Evolutionary conservation across 2,113 vertebrate species (phyloP).

Genomic region (Colinus virginianus): DNA sequence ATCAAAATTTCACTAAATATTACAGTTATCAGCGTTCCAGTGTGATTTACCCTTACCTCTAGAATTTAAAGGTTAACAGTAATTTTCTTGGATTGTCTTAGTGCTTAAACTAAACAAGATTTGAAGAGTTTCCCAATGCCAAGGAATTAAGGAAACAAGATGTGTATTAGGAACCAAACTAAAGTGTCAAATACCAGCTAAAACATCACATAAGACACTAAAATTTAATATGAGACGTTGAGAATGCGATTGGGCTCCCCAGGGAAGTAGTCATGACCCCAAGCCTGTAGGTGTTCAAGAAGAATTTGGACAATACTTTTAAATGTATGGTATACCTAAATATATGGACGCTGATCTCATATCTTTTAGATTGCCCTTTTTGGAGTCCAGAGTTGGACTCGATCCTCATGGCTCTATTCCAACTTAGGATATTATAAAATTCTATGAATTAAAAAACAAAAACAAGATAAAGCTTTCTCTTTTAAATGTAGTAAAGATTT

Average conservation of each 20-base stretch:
- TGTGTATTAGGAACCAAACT: neutral
- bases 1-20: neutral
- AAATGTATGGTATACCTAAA: neutral
- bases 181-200: neutral
- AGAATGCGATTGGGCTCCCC: neutral
- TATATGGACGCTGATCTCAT: too few species aligned
- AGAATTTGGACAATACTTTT: neutral
- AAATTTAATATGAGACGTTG: neutral
- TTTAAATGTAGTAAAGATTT: slow-evolving; percentile 7
- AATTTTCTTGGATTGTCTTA: neutral
- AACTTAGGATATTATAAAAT: neutral
- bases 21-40: neutral
- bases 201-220: neutral
- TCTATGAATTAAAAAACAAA: neutral
- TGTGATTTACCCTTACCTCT: neutral
- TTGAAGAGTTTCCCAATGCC: neutral
- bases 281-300: neutral
- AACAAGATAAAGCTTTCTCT: neutral
- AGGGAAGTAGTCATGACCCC: neutral
- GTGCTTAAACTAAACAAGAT: neutral
- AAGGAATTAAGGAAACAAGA: neutral
- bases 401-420: neutral
- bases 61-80: neutral
- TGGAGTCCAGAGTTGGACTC: neutral
- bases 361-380: neutral